phyloP scores from a whole-genome alignment of 2,797 vertebrate genomes.

The Choloepus didactylus region DNA sequence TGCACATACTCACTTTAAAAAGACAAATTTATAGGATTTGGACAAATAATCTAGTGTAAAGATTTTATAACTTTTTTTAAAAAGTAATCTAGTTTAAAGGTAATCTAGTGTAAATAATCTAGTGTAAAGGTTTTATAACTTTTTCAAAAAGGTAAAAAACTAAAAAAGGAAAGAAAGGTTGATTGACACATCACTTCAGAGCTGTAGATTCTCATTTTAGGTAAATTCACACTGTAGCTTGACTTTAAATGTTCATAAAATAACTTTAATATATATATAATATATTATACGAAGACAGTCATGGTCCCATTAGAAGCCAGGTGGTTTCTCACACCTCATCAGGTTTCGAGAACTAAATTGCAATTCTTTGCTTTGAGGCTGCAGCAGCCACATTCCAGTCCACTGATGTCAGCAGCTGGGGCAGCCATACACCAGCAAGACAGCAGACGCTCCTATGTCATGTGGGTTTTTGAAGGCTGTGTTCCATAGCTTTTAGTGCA shows the following conservation, averaged over 20 bases:
- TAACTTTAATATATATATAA: slow-evolving; percentile 75
- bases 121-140: slow-evolving; percentile 18
- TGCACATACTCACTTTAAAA: neutral
- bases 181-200: slow-evolving; percentile 70
- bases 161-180: neutral
- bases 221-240: slow-evolving; percentile 76
- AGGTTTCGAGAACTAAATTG: slow-evolving; percentile 71
- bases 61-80: neutral
- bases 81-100: neutral
- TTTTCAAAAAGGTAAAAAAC: neutral
- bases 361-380: slow-evolving; percentile 42
- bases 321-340: slow-evolving; percentile 78
- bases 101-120: too few species aligned
- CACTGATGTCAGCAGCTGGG: slow-evolving; percentile 67
- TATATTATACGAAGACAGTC: slow-evolving; percentile 78
- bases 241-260: slow-evolving; percentile 69
- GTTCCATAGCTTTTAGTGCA: neutral
- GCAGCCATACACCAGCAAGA: neutral
- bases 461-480: neutral
- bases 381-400: slow-evolving; percentile 80
- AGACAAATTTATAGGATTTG: slow-evolving; percentile 33
- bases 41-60: slow-evolving; percentile 63
- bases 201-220: slow-evolving; percentile 78
- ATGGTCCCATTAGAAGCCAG: slow-evolving; percentile 66
- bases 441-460: neutral